These are phyloP conservation scores for Leptoclinus maculatus DNA, from an alignment of 2,797 vertebrate genomes.

Conservation along the genomic window DNA sequence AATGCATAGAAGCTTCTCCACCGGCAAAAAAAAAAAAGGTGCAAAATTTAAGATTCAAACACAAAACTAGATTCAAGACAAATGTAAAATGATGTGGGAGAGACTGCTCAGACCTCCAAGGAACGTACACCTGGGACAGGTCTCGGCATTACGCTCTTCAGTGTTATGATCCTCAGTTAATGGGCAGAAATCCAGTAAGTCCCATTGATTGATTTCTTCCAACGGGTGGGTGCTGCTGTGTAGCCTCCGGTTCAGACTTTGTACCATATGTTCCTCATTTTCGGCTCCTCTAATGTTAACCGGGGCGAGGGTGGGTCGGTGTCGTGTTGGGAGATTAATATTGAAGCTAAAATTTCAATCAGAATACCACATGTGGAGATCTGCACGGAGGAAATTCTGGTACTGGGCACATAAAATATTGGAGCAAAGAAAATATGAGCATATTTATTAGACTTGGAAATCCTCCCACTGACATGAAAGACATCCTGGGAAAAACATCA, in stretches of 20 bases:
- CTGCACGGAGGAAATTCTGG: slow-evolving; percentile 18
- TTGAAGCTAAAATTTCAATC: slow-evolving; percentile 19
- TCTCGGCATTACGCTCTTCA: not conserved
- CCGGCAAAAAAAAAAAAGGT: not conserved
- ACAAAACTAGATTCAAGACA: not conserved
- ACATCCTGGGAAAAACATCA: not conserved
- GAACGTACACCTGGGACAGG: not conserved
- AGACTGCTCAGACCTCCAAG: not conserved
- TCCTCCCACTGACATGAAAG: slow-evolving; percentile 11
- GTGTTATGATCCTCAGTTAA: slow-evolving; percentile 2
- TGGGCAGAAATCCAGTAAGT: slow-evolving; percentile 13
- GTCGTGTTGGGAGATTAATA: slow-evolving; percentile 10
- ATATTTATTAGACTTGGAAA: slow-evolving; percentile 25
- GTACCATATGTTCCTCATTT: slow-evolving; percentile 16
- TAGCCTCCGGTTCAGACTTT: slow-evolving; percentile 9
- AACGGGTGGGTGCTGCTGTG: not conserved
- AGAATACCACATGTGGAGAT: slow-evolving; percentile 17
- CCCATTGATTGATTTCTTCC: not conserved
- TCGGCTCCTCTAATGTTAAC: slow-evolving; percentile 9
- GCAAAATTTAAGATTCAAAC: not conserved
- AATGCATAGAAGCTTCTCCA: not conserved
- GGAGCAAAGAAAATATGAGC: slow-evolving; percentile 8
- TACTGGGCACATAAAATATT: not conserved
- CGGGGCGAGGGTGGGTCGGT: not conserved
- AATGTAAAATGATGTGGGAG: not conserved